Evolutionary conservation across 1,140 invertebrate species (phyloP).

Genomic region (Semibalanus balanoides): DNA sequence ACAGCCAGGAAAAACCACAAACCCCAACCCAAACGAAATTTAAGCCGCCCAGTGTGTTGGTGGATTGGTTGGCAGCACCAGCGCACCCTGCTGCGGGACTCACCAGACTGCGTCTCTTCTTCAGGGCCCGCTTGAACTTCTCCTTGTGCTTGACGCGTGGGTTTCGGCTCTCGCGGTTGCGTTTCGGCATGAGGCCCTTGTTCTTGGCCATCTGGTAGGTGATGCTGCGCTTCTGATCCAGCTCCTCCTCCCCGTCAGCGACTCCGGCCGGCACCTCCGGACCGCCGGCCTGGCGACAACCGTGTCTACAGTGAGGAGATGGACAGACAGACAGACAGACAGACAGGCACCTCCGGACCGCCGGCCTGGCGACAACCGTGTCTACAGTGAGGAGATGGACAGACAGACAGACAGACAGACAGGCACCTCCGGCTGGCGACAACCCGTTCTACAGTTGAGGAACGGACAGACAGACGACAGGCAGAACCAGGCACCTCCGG

Average conservation of each 20-base stretch:
- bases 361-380: background rate
- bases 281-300: background rate
- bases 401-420: background rate
- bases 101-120: conserved; percentile 75
- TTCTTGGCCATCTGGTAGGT: conserved; percentile 91
- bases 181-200: conserved; percentile 73
- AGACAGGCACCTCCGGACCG: background rate
- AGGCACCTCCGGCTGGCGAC: background rate
- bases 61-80: too few relatives aligned
- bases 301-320: too few relatives aligned
- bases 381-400: too few relatives aligned
- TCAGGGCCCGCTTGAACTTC: conserved; percentile 78
- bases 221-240: conserved; percentile 55
- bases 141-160: conserved; percentile 82
- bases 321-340: background rate
- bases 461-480: too few relatives aligned
- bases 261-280: too few relatives aligned
- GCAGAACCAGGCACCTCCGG: too few relatives aligned
- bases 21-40: too few relatives aligned
- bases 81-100: too few relatives aligned
- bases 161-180: conserved; percentile 82
- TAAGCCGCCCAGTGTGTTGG: too few relatives aligned
- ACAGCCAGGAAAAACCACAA: too few relatives aligned
- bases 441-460: too few relatives aligned
- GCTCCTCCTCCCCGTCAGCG: background rate